These are phyloP conservation scores for Agapostemon virescens DNA, from an alignment of 2,888 invertebrate genomes.

Conservation along the genomic window DNA sequence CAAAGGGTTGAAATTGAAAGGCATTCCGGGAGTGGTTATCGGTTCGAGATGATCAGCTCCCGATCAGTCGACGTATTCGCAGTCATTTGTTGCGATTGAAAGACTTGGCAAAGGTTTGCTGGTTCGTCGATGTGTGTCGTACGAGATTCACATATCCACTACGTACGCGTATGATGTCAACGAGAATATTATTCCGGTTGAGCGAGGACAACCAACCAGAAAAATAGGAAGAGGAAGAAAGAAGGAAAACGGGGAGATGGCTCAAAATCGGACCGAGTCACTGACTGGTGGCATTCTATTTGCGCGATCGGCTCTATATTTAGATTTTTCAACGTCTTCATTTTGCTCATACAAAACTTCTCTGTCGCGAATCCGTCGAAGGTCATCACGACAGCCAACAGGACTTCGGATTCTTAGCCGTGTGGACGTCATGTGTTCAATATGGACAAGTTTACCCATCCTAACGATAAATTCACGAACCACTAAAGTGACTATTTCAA, in stretches of 20 bases:
- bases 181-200: slow-evolving; percentile 56
- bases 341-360: slow-evolving; percentile 49
- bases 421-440: slow-evolving; percentile 24
- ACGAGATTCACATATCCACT: slow-evolving; percentile 45
- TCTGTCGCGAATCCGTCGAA: slow-evolving; percentile 58
- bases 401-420: slow-evolving; percentile 40
- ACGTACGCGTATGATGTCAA: slow-evolving; percentile 63
- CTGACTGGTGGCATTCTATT: slow-evolving; percentile 67
- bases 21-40: slow-evolving; percentile 18
- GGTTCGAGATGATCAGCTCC: slow-evolving; percentile 20
- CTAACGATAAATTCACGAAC: not conserved
- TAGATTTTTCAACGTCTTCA: slow-evolving; percentile 65
- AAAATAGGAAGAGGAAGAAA: slow-evolving; percentile 57
- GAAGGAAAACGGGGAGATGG: slow-evolving; percentile 42
- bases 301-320: slow-evolving; percentile 69
- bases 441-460: not conserved
- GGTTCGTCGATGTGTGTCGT: slow-evolving; percentile 36
- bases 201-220: slow-evolving; percentile 37
- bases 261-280: slow-evolving; percentile 61
- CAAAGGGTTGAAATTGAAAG: slow-evolving; percentile 23
- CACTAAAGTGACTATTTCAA: too few species aligned
- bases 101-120: slow-evolving; percentile 54
- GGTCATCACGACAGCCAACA: slow-evolving; percentile 48
- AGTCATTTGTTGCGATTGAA: slow-evolving; percentile 51
- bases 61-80: slow-evolving; percentile 29